Base-by-base conservation (phyloP, 1,140 invertebrate genomes). In the Carposina sasakii region DNA sequence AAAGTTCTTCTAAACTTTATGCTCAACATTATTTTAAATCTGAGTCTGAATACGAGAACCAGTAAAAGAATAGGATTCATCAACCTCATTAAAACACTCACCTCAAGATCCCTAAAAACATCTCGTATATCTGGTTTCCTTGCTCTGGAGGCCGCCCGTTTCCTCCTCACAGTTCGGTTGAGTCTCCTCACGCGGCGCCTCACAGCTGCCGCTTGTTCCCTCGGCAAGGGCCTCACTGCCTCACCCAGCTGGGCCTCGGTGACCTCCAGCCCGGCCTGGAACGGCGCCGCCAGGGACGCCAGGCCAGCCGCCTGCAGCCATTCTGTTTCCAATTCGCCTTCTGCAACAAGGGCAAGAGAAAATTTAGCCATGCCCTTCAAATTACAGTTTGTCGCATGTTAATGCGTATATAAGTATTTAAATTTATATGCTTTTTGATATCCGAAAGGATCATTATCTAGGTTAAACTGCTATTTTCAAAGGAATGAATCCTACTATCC, bases 101-200 rank as follows among this genome's bases (percentile, higher is more conserved):
- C 92, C 87, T 94, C 92, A 44, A 92, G 85, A 79, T 94, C 92
- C 76, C 91, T 89, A 64, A 94, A 91, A 28, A 94, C 89, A 76
- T 94, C 91, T 63, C 93, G 84, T 37, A 94, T 93, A 64, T 94
- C 92, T 13, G 91, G 91, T 54, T 90, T 89, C 26, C 89, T 88
- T 10, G 90, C 88, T 16, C 81, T 59, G 3, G 73, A 70, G 19
- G 81, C 81, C 1, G 56, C 90, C 70, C 64, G 86, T 79, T 66
- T 90, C 85, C 91, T 89, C 15, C 92, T 88, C 0, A 94, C 88
- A 1, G 93, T 94, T 49, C 92, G 89, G 87, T 95, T 95, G 2
- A 95, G 86, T 1, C 91, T 90, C 17, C 88, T 85, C 1, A 94
- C 92, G n/a, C 93, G 83, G 44, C 91, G 86, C 63, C 91, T 87